Evolutionary conservation across 1,140 invertebrate species (phyloP), one percentile per base, ranked within the genome.

Genomic region (Diorhabda elongata): DNA sequence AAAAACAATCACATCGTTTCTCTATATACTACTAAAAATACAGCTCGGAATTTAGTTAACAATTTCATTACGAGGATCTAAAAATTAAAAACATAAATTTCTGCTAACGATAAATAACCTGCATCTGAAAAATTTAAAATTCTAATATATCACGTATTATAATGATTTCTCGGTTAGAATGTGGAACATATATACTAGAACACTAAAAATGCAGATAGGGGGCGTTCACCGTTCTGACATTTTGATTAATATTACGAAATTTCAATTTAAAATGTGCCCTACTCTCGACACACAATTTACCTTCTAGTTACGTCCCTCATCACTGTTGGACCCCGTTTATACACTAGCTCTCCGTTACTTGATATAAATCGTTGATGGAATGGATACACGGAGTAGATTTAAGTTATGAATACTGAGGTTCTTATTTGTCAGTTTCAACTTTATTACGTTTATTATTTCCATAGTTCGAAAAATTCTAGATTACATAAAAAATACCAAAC

Each of bases 251-350:
- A 42, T 44, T 45, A 59, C 42, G 44, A 65, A 60, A 69, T 69
- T 69, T 69, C 64, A 69, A 69, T 69, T 69, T 69, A 64, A 68
- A 68, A 68, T 68, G 62, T 58, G 47, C 42, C 61, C 56, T 41
- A 63, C 60, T 47, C 60, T 63, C 8, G 61, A 44, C 61, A 44
- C n/a, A 62, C 61, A 62, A 44, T 62, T 62, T 62, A 62, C 61
- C 61, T 62, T 62, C 44, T 3, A 62, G 61, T 43, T 42, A n/a
- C 3, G 44, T 62, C 61, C 61, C 61, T 62, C 61, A 11, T 62
- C 61, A 62, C 61, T 62, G 61, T 62, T 59, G 43, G 61, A 62
- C 61, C 61, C 61, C 44, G 11, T 62, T 62, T 47, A 62, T 62
- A 5, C 42, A n/a, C 6, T 11, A 44, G 61, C 61, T 26, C 26